Percentiles rank a stretch among this genome's conserved stretches.
Conservation (phyloP, 2,797 vertebrate genomes). For the Anguilla marmorata region DNA sequence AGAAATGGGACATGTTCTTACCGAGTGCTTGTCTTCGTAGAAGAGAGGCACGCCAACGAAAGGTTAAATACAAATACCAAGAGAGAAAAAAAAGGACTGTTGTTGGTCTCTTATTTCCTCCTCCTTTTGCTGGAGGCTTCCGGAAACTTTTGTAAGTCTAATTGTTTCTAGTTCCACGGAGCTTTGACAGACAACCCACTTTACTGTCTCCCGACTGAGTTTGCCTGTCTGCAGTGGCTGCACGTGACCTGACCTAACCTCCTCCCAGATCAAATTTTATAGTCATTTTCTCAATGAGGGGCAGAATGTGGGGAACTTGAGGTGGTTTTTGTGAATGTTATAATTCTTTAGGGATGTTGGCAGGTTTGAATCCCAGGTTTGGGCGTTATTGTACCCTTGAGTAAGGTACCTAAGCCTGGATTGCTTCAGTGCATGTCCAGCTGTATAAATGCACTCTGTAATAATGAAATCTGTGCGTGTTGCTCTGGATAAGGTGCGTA, state of each 20-base stretch:
- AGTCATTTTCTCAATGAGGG: neutral
- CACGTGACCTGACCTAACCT: neutral
- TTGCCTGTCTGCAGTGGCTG: neutral
- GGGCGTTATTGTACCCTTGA: too few species aligned
- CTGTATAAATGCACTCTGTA: neutral
- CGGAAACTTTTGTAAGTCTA: neutral
- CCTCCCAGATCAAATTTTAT: neutral
- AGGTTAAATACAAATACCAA: neutral
- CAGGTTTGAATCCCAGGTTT: too few species aligned
- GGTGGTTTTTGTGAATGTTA: neutral
- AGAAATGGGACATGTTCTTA: neutral
- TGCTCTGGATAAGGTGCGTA: too few species aligned
- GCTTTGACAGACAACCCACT: neutral
- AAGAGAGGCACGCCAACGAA: slow-evolving; percentile 1
- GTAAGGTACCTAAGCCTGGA: too few species aligned
- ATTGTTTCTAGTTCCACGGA: neutral
- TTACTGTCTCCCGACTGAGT: neutral
- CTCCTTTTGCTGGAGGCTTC: neutral
- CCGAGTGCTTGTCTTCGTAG: slow-evolving; percentile 15
- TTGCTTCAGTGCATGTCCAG: neutral
- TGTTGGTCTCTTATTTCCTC: slow-evolving; percentile 8
- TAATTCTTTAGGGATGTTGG: neutral
- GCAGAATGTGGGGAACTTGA: neutral
- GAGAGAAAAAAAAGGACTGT: neutral
- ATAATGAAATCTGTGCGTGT: neutral